Conservation (phyloP, 2,113 vertebrate genomes). For the Burhinus oedicnemus region DNA sequence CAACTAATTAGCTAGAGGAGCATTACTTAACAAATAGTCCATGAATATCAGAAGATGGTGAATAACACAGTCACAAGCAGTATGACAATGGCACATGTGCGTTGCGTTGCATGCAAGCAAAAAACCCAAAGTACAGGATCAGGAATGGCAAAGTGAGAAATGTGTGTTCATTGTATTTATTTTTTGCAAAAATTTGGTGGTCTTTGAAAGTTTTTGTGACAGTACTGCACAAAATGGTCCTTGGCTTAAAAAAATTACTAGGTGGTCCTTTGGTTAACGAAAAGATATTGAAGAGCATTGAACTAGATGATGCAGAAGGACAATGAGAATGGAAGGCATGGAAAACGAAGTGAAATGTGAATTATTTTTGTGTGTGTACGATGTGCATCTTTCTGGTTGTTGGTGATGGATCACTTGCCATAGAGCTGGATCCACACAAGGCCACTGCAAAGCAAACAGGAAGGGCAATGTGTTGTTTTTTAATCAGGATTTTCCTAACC, state of each 20-base stretch:
- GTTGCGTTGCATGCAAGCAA: not conserved
- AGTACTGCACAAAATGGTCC: not conserved
- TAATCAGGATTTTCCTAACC: not conserved
- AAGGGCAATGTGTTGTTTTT: not conserved
- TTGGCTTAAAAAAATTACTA: not conserved
- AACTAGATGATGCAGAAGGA: not conserved
- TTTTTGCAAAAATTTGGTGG: not conserved
- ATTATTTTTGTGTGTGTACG: not conserved
- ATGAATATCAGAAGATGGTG: not conserved
- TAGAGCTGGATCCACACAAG: not conserved
- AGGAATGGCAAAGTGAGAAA: not conserved
- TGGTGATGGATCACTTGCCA: not conserved
- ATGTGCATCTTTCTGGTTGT: not conserved
- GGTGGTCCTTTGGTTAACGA: not conserved
- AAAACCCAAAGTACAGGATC: not conserved
- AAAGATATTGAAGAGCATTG: not conserved
- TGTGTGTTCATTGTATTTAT: not conserved
- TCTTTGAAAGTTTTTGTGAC: not conserved
- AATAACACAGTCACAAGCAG: not conserved
- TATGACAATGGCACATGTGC: not conserved
- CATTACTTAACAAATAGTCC: not conserved
- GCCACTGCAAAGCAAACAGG: constrained; percentile 48
- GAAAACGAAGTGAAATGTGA: not conserved
- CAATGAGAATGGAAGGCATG: not conserved
- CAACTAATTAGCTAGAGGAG: not conserved